A percentile compares a stretch with the other conserved stretches of the same genome.
phyloP scores from a whole-genome alignment of 2,888 invertebrate species.

The Spilarctia lutea region DNA sequence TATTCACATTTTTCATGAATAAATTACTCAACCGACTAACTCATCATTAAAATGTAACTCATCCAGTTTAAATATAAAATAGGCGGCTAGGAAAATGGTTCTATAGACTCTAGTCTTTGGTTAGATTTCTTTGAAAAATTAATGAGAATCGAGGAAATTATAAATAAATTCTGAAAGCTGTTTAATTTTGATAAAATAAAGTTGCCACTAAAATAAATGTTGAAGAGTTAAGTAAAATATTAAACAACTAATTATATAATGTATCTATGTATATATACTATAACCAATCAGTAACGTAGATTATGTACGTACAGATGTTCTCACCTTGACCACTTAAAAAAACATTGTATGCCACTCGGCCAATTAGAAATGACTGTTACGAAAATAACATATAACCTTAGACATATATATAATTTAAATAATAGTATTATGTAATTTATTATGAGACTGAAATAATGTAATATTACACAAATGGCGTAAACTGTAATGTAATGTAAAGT shows the following conservation, averaged over 20 bases:
- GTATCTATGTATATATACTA: neutral
- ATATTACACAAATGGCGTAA: conserved; percentile 3
- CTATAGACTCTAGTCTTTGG: too few species aligned
- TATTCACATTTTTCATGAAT: too few species aligned
- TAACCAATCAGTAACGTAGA: neutral
- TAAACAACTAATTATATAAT: neutral
- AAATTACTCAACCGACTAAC: too few species aligned
- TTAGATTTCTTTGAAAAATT: too few species aligned
- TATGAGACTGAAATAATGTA: neutral
- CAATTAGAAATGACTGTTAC: conserved; percentile 1
- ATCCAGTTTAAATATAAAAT: too few species aligned
- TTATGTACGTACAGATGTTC: neutral
- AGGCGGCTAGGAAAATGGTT: too few species aligned
- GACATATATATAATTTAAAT: conserved; percentile 1
- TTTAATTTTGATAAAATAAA: too few species aligned
- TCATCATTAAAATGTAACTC: too few species aligned
- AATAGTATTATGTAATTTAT: neutral
- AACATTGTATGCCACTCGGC: conserved; percentile 2
- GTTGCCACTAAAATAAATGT: neutral
- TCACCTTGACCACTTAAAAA: conserved; percentile 2
- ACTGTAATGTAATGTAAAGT: neutral
- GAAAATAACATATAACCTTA: neutral
- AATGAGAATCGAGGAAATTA: too few species aligned
- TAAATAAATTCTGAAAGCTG: too few species aligned
- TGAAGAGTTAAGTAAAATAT: neutral